phyloP scores from a whole-genome alignment of 2,113 vertebrate species.

The Panthera tigris region DNA sequence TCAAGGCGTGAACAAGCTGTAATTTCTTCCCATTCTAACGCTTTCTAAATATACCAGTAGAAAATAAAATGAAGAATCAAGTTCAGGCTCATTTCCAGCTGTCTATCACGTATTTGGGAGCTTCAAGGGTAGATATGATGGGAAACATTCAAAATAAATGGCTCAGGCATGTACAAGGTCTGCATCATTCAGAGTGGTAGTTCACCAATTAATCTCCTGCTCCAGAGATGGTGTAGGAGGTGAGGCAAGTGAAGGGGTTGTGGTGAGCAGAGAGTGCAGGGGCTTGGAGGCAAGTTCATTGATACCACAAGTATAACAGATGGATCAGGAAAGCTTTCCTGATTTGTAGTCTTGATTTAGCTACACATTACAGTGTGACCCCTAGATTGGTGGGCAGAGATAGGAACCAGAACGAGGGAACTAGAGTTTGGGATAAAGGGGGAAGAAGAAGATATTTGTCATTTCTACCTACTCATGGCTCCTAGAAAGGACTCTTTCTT shows the following conservation, averaged over 20 bases:
- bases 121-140: slow-evolving; percentile 55
- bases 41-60: slow-evolving; percentile 25
- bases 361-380: not conserved
- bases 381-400: not conserved
- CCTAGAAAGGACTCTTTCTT: not conserved
- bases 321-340: not conserved
- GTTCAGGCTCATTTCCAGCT: slow-evolving; percentile 26
- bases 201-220: slow-evolving; percentile 17
- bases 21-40: slow-evolving; percentile 21
- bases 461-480: not conserved
- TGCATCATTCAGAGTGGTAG: slow-evolving; percentile 37
- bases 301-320: not conserved
- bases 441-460: not conserved
- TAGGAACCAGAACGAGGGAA: not conserved
- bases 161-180: slow-evolving; percentile 20
- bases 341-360: not conserved
- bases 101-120: slow-evolving; percentile 34
- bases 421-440: not conserved
- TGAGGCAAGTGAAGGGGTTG: not conserved
- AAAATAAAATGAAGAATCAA: slow-evolving; percentile 31
- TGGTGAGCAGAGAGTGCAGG: not conserved
- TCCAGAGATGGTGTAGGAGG: not conserved
- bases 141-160: slow-evolving; percentile 49
- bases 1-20: not conserved
- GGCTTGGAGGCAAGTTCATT: not conserved